Evolutionary conservation across 1,140 invertebrate species (phyloP).

Genomic region (Pomacea maculata): DNA sequence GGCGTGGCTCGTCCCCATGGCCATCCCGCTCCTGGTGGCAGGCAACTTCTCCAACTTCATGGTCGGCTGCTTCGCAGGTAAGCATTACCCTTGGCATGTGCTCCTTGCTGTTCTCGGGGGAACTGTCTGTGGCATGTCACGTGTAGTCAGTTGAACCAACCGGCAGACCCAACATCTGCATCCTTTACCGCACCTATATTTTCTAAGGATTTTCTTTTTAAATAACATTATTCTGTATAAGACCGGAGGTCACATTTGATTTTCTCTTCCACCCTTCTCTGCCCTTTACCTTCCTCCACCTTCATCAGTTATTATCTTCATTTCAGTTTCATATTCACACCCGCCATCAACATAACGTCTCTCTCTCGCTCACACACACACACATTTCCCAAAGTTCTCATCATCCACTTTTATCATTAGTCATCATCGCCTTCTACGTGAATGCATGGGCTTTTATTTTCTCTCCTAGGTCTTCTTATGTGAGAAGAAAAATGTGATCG

Average conservation of each 20-base stretch:
- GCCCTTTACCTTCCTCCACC: background rate
- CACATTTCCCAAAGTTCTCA: too few relatives aligned
- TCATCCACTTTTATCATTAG: too few relatives aligned
- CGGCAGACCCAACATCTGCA: background rate
- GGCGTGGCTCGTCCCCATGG: slow-evolving; percentile 69
- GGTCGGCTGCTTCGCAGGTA: slow-evolving; percentile 54
- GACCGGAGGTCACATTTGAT: too few relatives aligned
- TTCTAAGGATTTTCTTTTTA: background rate
- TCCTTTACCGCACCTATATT: background rate
- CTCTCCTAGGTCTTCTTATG: too few relatives aligned
- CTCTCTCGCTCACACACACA: background rate
- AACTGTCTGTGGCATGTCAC: background rate
- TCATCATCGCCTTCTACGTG: too few relatives aligned
- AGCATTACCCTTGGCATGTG: background rate
- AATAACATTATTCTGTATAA: background rate
- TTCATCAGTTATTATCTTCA: too few relatives aligned
- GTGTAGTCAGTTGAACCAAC: background rate
- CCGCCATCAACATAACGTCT: too few relatives aligned
- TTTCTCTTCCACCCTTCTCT: background rate
- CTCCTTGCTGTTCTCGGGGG: too few relatives aligned
- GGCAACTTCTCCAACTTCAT: slow-evolving; percentile 86
- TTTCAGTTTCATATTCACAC: too few relatives aligned
- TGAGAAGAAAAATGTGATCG: too few relatives aligned
- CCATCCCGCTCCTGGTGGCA: slow-evolving; percentile 84
- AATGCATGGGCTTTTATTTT: too few relatives aligned